A percentile compares a stretch with the other conserved stretches of the same genome.
These are phyloP conservation scores for Benthosema pterotum DNA, from an alignment of 2,797 vertebrate genomes.

Conservation along the genomic window DNA sequence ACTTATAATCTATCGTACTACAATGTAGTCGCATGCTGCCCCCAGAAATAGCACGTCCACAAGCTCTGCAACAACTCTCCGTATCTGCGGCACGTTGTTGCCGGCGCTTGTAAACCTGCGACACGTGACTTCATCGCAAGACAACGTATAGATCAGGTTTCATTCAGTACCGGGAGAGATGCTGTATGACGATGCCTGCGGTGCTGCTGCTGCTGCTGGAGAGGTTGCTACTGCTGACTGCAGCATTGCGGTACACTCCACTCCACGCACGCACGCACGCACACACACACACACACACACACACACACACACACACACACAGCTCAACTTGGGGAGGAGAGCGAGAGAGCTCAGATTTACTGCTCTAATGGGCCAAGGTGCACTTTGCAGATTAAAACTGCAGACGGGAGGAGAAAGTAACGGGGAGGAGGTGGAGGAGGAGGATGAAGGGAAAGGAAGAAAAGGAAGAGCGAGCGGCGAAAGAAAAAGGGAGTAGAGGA, in stretches of 20 bases:
- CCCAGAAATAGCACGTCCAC: too few species aligned
- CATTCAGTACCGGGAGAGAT: slow-evolving; percentile 43
- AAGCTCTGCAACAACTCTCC: too few species aligned
- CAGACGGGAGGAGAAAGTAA: slow-evolving; percentile 31
- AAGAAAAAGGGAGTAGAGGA: slow-evolving; percentile 4
- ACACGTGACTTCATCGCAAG: too few species aligned
- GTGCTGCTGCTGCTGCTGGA: slow-evolving; percentile 58
- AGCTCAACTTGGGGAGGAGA: slow-evolving; percentile 46
- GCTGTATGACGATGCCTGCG: slow-evolving; percentile 7
- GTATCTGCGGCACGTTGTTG: too few species aligned
- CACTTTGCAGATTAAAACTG: slow-evolving; percentile 75
- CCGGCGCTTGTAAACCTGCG: too few species aligned
- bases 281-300: too few species aligned
- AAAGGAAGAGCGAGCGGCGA: slow-evolving; percentile 3
- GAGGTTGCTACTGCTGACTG: slow-evolving; percentile 60
- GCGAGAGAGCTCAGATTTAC: slow-evolving; percentile 72
- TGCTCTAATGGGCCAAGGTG: slow-evolving; percentile 68
- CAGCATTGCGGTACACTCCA: slow-evolving; percentile 78
- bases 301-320: slow-evolving; percentile 24
- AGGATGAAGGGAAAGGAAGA: neutral
- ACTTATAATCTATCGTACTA: too few species aligned
- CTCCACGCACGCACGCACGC: slow-evolving; percentile 30
- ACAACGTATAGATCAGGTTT: too few species aligned
- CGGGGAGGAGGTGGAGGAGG: neutral
- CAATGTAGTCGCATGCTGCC: too few species aligned